Conservation (phyloP, 1,140 invertebrate species). For the Bombus picipes region DNA sequence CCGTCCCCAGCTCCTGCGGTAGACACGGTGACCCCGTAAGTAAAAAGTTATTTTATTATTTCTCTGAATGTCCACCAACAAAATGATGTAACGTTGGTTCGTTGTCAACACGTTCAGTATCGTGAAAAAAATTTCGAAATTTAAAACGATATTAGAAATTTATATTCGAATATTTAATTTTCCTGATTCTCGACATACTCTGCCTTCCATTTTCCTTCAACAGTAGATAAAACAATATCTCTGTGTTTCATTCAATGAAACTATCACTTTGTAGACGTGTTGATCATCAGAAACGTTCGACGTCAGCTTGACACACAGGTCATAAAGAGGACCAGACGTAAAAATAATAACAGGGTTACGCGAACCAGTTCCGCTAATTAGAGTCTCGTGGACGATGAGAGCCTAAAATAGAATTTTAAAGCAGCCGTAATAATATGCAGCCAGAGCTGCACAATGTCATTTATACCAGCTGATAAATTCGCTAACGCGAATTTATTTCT, state of each 20-base stretch:
- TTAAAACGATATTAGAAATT: background rate
- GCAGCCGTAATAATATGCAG: constrained; percentile 16
- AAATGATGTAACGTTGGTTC: background rate
- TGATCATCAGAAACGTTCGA: background rate
- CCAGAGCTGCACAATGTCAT: background rate
- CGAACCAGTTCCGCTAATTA: background rate
- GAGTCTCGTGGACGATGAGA: background rate
- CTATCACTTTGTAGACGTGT: background rate
- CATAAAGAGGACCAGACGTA: background rate
- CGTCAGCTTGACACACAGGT: background rate
- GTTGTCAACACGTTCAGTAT: background rate
- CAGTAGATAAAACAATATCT: background rate
- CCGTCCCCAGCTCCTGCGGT: constrained; percentile 48
- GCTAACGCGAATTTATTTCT: constrained; percentile 28
- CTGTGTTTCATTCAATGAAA: background rate
- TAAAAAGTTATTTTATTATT: constrained; percentile 37
- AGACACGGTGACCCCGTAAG: constrained; percentile 74
- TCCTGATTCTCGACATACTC: background rate
- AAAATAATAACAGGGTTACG: background rate
- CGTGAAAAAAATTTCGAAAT: background rate
- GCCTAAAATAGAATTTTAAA: constrained; percentile 18
- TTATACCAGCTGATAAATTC: constrained; percentile 17
- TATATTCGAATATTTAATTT: background rate
- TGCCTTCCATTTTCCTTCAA: background rate
- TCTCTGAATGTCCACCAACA: background rate